Conservation (phyloP, 2,888 invertebrate species). For the Amphipyra tragopoginis region DNA sequence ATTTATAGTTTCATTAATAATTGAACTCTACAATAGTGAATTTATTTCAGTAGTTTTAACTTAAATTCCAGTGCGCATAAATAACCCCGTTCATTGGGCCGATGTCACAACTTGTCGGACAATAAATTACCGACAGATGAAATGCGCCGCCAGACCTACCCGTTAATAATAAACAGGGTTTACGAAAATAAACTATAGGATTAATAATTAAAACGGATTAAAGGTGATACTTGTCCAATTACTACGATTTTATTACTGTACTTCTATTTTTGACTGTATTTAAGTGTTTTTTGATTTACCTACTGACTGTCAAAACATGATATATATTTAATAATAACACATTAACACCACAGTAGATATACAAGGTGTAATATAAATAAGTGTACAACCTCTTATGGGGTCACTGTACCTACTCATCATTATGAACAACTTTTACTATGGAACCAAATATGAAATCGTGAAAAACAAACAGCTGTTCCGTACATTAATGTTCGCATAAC, state of each 20-base stretch:
- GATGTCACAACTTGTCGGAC: conserved; percentile 72
- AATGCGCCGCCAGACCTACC: conserved; percentile 63
- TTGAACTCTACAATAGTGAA: conserved; percentile 48
- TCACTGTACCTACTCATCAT: too few relatives aligned
- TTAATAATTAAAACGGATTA: conserved; percentile 51
- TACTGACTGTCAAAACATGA: conserved; percentile 21
- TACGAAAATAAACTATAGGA: conserved; percentile 52
- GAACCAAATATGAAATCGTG: too few relatives aligned
- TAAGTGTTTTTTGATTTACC: conserved; percentile 1
- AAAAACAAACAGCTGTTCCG: too few relatives aligned
- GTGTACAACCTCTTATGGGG: too few relatives aligned
- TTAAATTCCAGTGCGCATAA: conserved; percentile 67
- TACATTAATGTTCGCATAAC: too few relatives aligned
- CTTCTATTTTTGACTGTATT: too few relatives aligned
- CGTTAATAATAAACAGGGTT: conserved; percentile 63
- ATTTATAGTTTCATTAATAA: conserved; percentile 60
- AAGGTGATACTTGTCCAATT: conserved; percentile 50
- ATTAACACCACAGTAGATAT: too few relatives aligned
- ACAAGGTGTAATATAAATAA: too few relatives aligned
- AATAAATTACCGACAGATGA: conserved; percentile 77
- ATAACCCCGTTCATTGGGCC: conserved; percentile 69
- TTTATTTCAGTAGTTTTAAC: conserved; percentile 61
- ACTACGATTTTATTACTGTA: conserved; percentile 25
- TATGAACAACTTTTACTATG: too few relatives aligned
- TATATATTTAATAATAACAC: conserved; percentile 16